Evolutionary conservation across 2,888 invertebrate species (phyloP).

Genomic region (Scaptomyza flava): DNA sequence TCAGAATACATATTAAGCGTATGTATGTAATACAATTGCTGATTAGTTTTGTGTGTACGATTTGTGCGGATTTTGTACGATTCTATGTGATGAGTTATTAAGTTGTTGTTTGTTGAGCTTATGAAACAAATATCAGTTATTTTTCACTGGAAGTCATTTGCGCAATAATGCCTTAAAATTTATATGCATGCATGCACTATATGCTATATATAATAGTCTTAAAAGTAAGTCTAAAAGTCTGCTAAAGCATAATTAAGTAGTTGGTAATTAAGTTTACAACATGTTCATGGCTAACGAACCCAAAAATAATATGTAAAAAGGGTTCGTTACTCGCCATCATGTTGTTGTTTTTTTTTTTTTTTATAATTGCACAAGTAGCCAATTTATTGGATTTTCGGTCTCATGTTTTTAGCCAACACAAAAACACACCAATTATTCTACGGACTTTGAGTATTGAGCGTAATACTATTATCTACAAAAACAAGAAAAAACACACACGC

Average conservation of each 20-base stretch:
- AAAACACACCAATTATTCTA: conserved; percentile 65
- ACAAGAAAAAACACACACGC: conserved; percentile 36
- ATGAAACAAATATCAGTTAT: conserved; percentile 66
- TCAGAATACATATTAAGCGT: conserved; percentile 18
- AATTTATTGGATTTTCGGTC: conserved; percentile 66
- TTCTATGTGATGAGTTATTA: conserved; percentile 13
- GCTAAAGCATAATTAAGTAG: conserved; percentile 70
- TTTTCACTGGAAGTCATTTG: conserved; percentile 82
- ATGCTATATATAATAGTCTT: conserved; percentile 8
- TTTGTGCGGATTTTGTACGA: conserved; percentile 25
- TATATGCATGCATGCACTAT: conserved; percentile 7
- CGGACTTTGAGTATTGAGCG: conserved; percentile 69
- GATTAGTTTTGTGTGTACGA: conserved; percentile 54
- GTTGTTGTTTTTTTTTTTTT: conserved; percentile 57
- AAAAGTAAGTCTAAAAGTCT: conserved; percentile 38
- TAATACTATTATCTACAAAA: conserved; percentile 57
- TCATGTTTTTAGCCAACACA: conserved; percentile 39
- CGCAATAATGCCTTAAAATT: conserved; percentile 58
- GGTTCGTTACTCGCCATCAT: conserved; percentile 26
- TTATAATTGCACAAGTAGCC: conserved; percentile 76
- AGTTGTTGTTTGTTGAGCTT: conserved; percentile 22
- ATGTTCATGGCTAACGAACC: conserved; percentile 27
- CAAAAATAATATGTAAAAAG: not conserved
- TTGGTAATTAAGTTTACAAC: conserved; percentile 69
- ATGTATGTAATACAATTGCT: conserved; percentile 53